Evolutionary conservation across 1,140 invertebrate genomes (phyloP).

Genomic region (Melipona quadrifasciata): DNA sequence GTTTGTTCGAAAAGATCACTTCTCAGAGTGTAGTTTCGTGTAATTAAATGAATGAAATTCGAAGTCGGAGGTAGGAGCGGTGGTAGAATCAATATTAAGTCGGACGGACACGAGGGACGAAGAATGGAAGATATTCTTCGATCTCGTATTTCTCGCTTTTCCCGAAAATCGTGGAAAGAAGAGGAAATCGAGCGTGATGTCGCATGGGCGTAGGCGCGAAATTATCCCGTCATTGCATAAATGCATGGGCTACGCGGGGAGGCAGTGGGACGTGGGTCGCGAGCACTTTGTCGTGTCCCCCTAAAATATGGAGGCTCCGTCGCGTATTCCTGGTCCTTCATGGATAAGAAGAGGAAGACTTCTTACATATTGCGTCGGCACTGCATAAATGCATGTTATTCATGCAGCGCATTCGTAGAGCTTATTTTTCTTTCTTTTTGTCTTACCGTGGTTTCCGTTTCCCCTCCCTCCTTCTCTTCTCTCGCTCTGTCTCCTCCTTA

Average conservation of each 20-base stretch:
- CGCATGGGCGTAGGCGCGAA: constrained; percentile 67
- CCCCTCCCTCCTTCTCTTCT: too few species aligned
- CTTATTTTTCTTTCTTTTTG: constrained; percentile 46
- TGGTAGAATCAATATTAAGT: neutral
- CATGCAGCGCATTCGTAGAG: constrained; percentile 66
- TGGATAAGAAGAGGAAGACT: constrained; percentile 68
- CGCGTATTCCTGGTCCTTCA: constrained; percentile 65
- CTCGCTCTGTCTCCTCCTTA: neutral
- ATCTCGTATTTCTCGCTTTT: constrained; percentile 37
- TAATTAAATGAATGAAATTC: neutral
- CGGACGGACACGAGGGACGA: neutral
- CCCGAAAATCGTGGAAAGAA: constrained; percentile 40
- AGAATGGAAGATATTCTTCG: neutral
- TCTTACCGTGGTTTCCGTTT: neutral
- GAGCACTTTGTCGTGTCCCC: constrained; percentile 71
- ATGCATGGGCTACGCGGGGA: constrained; percentile 66
- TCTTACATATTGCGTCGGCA: constrained; percentile 73
- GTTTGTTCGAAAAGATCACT: neutral
- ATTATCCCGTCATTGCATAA: constrained; percentile 76
- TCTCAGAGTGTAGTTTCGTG: neutral
- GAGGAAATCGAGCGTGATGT: constrained; percentile 70
- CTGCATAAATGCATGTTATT: constrained; percentile 63
- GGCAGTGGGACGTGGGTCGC: constrained; percentile 56
- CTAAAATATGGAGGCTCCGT: constrained; percentile 71
- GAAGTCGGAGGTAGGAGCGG: neutral